Conservation (phyloP, 1,140 invertebrate species). For the Hyles euphorbiae region DNA sequence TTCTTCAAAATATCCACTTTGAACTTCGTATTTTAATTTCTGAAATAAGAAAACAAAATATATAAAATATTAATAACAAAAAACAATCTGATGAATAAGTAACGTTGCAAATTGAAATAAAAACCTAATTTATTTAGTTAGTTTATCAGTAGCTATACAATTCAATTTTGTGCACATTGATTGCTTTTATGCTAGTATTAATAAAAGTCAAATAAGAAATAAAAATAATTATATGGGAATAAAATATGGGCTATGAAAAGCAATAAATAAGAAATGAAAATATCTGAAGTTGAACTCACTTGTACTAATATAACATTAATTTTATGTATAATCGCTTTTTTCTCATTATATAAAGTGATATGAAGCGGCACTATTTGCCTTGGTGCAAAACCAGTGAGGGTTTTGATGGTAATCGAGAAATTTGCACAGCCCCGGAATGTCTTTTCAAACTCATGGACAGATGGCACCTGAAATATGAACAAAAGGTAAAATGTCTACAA, state of each 20-base stretch:
- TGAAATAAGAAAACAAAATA: constrained; percentile 27
- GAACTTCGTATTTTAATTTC: constrained; percentile 49
- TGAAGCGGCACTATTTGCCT: constrained; percentile 50
- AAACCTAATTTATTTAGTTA: no score
- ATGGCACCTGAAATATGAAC: constrained; percentile 33
- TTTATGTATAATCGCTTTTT: constrained; percentile 42
- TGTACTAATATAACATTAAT: constrained; percentile 43
- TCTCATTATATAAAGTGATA: constrained; percentile 47
- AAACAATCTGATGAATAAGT: background rate
- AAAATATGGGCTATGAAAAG: no score
- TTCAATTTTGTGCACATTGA: no score
- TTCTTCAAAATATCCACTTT: constrained; percentile 38
- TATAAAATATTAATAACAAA: background rate
- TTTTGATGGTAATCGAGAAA: constrained; percentile 43
- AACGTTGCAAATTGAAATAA: no score
- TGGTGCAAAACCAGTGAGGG: constrained; percentile 44
- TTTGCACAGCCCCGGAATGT: constrained; percentile 31
- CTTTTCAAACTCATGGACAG: constrained; percentile 41
- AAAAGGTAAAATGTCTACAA: no score
- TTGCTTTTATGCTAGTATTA: no score
- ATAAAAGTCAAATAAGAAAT: no score
- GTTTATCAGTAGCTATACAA: no score
- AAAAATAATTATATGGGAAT: no score
- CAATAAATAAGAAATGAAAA: no score
- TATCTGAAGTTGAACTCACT: constrained; percentile 27